Evolutionary conservation across 37 sponge, comb jelly and placozoan species (phyloP).

Genomic region (Lycopodina hypogea): DNA sequence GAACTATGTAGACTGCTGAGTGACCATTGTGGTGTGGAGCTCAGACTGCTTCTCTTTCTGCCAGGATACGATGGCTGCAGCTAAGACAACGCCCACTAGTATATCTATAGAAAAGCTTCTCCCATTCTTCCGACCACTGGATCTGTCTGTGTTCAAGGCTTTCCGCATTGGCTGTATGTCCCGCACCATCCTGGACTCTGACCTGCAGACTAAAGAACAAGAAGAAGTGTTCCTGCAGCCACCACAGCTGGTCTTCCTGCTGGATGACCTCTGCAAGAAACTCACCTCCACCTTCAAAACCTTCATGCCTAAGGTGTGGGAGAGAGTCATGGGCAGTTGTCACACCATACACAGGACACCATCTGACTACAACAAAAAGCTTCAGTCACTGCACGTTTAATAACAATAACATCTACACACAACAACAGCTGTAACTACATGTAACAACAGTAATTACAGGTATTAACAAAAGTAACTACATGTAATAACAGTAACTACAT

Average conservation of each 20-base stretch:
- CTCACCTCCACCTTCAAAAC: constrained; percentile 22
- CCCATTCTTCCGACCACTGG: constrained; percentile 43
- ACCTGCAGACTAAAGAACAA: constrained; percentile 34
- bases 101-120: constrained; percentile 26
- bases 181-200: constrained; percentile 49
- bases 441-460: too few species aligned
- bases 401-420: too few species aligned
- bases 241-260: constrained; percentile 60
- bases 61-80: constrained; percentile 28
- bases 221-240: constrained; percentile 50
- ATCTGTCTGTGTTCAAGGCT: constrained; percentile 35
- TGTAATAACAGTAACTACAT: too few species aligned
- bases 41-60: neutral
- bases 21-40: too few species aligned
- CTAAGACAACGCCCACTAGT: constrained; percentile 6
- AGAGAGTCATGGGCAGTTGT: neutral
- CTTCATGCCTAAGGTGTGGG: constrained; percentile 39
- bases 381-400: too few species aligned
- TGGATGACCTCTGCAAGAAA: constrained; percentile 60
- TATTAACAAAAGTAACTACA: too few species aligned
- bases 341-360: too few species aligned
- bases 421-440: neutral
- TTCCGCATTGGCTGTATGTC: constrained; percentile 35
- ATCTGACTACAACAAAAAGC: too few species aligned
- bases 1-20: too few species aligned